phyloP scores from a whole-genome alignment of 1,140 invertebrate genomes.

The Cardiocondyla obscurior region DNA sequence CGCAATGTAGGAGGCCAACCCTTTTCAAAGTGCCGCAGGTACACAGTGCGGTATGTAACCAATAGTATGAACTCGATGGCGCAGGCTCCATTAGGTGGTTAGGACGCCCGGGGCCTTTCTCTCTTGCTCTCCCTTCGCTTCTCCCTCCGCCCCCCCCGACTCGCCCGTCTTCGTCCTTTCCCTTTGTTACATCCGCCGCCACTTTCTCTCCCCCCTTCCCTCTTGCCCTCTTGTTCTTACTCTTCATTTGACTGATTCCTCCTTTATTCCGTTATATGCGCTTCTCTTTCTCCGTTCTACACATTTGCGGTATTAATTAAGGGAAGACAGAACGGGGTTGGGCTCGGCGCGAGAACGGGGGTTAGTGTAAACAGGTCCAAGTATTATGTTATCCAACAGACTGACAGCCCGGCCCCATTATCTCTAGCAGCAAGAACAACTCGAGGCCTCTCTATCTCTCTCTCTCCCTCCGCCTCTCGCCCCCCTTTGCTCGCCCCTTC shows the following conservation, averaged over 20 bases:
- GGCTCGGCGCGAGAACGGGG: constrained; percentile 46
- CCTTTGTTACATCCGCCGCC: neutral
- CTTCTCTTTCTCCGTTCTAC: constrained; percentile 13
- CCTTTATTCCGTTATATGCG: constrained; percentile 30
- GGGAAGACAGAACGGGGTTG: constrained; percentile 61
- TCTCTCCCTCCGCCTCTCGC: neutral
- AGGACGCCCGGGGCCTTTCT: constrained; percentile 46
- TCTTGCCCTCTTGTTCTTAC: neutral
- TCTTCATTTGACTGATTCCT: constrained; percentile 24
- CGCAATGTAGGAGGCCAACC: constrained; percentile 53
- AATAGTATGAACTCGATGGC: constrained; percentile 56
- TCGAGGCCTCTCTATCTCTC: constrained; percentile 50
- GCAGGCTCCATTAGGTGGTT: constrained; percentile 64
- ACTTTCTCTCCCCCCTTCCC: neutral
- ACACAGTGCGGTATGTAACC: constrained; percentile 42
- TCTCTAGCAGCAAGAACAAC: constrained; percentile 72
- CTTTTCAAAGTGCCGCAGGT: constrained; percentile 55
- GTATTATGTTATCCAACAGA: constrained; percentile 74
- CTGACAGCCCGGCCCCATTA: constrained; percentile 73
- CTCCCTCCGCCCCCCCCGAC: neutral
- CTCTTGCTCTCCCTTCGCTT: neutral
- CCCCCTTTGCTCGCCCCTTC: constrained; percentile 48
- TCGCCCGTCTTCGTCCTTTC: neutral
- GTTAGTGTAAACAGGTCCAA: constrained; percentile 74
- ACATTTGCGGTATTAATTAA: constrained; percentile 67